phyloP scores from a whole-genome alignment of 2,888 invertebrate genomes.

The Drosophila sordidapex region DNA sequence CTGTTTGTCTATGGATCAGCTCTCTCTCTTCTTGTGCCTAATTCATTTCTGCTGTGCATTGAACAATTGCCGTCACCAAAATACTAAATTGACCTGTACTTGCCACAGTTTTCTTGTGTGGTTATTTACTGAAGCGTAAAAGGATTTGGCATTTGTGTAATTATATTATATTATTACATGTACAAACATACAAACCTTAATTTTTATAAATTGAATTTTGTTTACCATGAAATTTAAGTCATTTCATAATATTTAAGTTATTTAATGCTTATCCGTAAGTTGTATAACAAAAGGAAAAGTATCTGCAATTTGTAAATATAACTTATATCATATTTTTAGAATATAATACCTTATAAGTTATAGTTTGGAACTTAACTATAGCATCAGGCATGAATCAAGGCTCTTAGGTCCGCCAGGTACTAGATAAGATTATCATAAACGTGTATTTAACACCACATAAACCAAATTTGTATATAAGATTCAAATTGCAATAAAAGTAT shows the following conservation, averaged over 20 bases:
- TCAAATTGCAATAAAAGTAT: neutral
- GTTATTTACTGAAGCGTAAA: conserved; percentile 40
- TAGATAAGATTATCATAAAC: neutral
- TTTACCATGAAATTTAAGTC: neutral
- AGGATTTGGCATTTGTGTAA: conserved; percentile 1
- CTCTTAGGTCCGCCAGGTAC: neutral
- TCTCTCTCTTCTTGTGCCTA: conserved; percentile 14
- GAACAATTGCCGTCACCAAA: conserved; percentile 14
- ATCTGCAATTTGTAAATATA: neutral
- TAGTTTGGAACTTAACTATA: neutral
- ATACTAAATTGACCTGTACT: conserved; percentile 30
- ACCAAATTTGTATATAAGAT: rapidly evolving
- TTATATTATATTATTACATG: neutral
- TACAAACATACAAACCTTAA: neutral
- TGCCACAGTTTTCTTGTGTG: conserved; percentile 12
- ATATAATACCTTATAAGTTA: neutral
- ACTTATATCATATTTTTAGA: neutral
- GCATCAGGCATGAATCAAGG: neutral
- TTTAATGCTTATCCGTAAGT: neutral
- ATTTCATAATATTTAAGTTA: neutral
- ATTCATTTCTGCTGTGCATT: conserved; percentile 35
- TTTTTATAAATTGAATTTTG: too few species aligned
- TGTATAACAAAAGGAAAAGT: neutral
- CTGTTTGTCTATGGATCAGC: conserved; percentile 11
- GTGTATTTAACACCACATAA: too few species aligned